A percentile compares a stretch with the other conserved stretches of the same genome.
Conservation (phyloP, 2,113 vertebrate genomes). For the Chelonoidis abingdonii region DNA sequence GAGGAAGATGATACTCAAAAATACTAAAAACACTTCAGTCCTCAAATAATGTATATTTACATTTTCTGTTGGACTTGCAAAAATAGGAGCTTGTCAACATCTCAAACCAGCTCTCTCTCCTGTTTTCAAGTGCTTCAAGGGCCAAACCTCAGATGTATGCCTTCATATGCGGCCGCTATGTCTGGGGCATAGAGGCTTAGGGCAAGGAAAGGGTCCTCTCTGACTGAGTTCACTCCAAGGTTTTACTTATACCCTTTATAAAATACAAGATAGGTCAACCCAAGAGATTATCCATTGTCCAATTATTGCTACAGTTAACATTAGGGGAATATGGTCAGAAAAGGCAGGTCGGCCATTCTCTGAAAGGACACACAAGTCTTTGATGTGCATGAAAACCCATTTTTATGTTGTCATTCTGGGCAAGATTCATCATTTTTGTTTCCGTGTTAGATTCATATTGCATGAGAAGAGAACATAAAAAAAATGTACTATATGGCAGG, state of each 20-base stretch:
- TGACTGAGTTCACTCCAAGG: neutral
- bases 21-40: neutral
- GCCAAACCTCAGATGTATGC: too few species aligned
- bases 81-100: neutral
- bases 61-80: neutral
- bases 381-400: neutral
- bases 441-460: neutral
- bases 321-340: neutral
- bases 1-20: neutral
- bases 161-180: rapidly evolving
- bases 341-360: neutral
- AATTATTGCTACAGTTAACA: neutral
- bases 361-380: neutral
- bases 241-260: neutral
- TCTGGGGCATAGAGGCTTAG: neutral
- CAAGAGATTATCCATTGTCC: neutral
- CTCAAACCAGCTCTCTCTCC: neutral
- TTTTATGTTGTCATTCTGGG: rapidly evolving
- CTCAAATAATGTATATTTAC: neutral
- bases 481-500: rapidly evolving
- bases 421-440: neutral
- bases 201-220: neutral
- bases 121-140: neutral
- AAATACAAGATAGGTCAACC: rapidly evolving
- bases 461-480: neutral